Conservation (phyloP, 2,113 vertebrate genomes). For the Oplegnathus fasciatus region DNA sequence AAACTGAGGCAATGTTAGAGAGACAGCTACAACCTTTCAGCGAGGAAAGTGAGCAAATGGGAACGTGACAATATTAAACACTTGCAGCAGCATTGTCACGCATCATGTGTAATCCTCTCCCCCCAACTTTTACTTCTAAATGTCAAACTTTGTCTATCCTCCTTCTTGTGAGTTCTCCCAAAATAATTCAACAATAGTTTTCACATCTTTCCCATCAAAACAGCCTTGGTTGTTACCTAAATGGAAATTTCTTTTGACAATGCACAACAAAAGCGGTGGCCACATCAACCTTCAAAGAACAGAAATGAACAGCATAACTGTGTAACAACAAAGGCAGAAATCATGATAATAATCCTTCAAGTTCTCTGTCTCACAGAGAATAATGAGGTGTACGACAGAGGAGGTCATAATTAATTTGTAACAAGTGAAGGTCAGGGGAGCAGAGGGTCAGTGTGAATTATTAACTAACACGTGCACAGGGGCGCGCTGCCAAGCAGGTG, state of each 20-base stretch:
- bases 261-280: constrained; percentile 13
- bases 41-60: constrained; percentile 10
- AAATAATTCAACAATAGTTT: constrained; percentile 24
- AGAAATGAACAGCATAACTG: not conserved
- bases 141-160: constrained; percentile 27
- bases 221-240: constrained; percentile 28
- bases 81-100: constrained; percentile 30
- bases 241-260: constrained; percentile 30
- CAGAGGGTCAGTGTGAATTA: constrained; percentile 78
- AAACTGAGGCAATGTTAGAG: not conserved
- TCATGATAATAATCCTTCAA: constrained; percentile 42
- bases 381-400: constrained; percentile 60
- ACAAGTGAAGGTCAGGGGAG: constrained; percentile 74
- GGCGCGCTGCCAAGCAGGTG: constrained; percentile 62
- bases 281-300: constrained; percentile 27
- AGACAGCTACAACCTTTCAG: constrained; percentile 2
- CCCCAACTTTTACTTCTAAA: constrained; percentile 25
- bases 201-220: constrained; percentile 20
- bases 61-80: constrained; percentile 34
- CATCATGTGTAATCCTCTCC: constrained; percentile 39
- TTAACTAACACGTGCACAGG: constrained; percentile 63
- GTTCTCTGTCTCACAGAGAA: constrained; percentile 52
- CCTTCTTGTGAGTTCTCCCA: not conserved
- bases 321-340: constrained; percentile 44
- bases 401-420: constrained; percentile 74